A percentile compares a stretch with the other conserved stretches of the same genome.
phyloP scores from a whole-genome alignment of 2,113 vertebrate genomes.

The Mirza zaza region DNA sequence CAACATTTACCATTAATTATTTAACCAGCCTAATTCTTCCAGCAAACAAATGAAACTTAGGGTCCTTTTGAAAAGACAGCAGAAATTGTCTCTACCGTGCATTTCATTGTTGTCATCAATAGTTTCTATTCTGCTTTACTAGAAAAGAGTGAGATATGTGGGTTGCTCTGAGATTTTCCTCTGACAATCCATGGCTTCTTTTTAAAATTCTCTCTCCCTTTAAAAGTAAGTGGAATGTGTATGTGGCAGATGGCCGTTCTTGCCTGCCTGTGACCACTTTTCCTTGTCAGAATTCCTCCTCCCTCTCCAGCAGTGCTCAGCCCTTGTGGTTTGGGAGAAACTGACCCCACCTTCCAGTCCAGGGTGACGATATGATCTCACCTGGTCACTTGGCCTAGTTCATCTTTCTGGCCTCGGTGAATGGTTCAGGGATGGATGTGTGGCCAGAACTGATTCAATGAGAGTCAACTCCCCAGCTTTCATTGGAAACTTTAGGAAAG shows the following conservation, averaged over 20 bases:
- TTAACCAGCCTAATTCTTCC: conserved; percentile 28
- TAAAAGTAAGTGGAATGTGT: background rate
- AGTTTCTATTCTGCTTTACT: conserved; percentile 22
- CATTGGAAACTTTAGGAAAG: background rate
- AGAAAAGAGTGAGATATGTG: background rate
- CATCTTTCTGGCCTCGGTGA: background rate
- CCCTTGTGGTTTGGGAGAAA: background rate
- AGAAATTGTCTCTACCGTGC: background rate
- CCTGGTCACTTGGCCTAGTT: background rate
- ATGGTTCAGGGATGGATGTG: background rate
- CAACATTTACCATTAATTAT: conserved; percentile 30
- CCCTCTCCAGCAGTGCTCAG: background rate
- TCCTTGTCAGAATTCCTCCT: background rate
- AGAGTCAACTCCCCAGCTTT: background rate
- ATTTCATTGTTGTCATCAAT: background rate
- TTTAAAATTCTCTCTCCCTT: background rate
- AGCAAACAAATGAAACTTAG: background rate
- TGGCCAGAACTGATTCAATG: background rate
- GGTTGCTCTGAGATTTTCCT: background rate
- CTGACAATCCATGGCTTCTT: background rate
- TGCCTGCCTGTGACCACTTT: background rate
- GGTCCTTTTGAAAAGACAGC: conserved; percentile 14
- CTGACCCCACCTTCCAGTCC: background rate
- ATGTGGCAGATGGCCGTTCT: background rate
- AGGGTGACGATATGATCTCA: background rate